Conservation (phyloP, 2,797 vertebrate species). For the Malurus leucopterus region DNA sequence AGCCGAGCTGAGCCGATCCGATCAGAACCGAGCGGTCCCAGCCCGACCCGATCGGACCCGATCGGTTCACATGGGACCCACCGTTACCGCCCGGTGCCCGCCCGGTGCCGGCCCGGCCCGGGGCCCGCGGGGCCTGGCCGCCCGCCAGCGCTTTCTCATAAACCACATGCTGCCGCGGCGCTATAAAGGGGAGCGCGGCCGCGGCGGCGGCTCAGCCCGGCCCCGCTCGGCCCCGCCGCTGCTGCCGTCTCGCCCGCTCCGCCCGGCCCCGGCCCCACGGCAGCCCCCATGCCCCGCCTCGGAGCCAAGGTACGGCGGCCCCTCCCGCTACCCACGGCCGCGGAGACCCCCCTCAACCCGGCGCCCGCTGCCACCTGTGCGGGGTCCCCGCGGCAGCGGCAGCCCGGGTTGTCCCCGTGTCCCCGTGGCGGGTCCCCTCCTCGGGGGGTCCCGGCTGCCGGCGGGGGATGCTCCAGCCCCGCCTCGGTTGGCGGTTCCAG, state of each 20-base stretch:
- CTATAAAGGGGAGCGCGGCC: conserved; percentile 21
- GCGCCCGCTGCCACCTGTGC: background rate
- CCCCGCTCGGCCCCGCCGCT: background rate
- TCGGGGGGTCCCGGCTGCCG: background rate
- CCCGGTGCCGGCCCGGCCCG: background rate
- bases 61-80: background rate
- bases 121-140: background rate
- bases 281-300: conserved; percentile 19
- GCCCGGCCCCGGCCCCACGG: background rate
- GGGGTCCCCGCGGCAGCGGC: background rate
- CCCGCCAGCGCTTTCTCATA: conserved; percentile 13
- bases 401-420: background rate
- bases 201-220: conserved; percentile 10
- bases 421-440: background rate
- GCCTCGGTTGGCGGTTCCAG: background rate
- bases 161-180: conserved; percentile 40
- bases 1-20: background rate
- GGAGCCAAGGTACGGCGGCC: conserved; percentile 18
- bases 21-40: background rate
- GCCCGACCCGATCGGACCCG: background rate
- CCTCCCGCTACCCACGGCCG: background rate
- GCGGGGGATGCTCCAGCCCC: background rate
- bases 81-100: background rate
- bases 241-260: background rate
- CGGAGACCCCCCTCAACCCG: background rate